Evolutionary conservation across 2,888 invertebrate species (phyloP), one percentile per base, ranked within the genome.

Genomic region (Andrena marginata): DNA sequence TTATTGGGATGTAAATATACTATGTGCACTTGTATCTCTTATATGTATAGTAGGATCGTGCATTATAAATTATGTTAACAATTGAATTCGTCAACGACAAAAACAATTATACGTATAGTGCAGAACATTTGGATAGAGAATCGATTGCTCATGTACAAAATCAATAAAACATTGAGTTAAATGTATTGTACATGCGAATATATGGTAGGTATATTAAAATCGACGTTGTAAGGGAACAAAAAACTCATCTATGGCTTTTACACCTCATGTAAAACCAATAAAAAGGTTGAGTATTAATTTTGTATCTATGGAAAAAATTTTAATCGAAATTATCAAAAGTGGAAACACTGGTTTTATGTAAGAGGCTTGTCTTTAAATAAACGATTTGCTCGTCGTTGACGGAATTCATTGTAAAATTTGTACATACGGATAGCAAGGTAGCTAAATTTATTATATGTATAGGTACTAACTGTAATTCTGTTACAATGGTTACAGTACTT

Each of bases 1-100:
- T 51, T 33, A 26, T 42, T 42, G 42, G 3, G 35, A 29, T 82
- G 76, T 82, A 82, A 72, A 82, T 82, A 82, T 70, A 72, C 65
- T 72, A 62, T 49, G 13, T 68, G n/a, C 59, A 33, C 63, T 59
- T 49, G 29, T 6, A 56, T 33, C 35, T 60, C 13, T 73, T 33
- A 23, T 42, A 42, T 42, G 16, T 42, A 42, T 42, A 42, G 13
- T 71, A 71, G 23, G 16, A 64, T 59, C 26, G 72, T 23, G 8
- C 59, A 69, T 62, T 85, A 71, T 87, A 84, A 86, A 86, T 33
- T 84, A 35, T 51, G 73, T 75, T n/a, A 70, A 48, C 20, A 69
- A 76, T 76, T 54, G n/a, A 65, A 10, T 68, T 68, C 59, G 42
- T 75, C 62, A 54, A 75, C 29, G n/a, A 67, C 49, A n/a, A 65